Base-by-base conservation (phyloP, 1,140 invertebrate species). In the Trichonephila clavata region DNA sequence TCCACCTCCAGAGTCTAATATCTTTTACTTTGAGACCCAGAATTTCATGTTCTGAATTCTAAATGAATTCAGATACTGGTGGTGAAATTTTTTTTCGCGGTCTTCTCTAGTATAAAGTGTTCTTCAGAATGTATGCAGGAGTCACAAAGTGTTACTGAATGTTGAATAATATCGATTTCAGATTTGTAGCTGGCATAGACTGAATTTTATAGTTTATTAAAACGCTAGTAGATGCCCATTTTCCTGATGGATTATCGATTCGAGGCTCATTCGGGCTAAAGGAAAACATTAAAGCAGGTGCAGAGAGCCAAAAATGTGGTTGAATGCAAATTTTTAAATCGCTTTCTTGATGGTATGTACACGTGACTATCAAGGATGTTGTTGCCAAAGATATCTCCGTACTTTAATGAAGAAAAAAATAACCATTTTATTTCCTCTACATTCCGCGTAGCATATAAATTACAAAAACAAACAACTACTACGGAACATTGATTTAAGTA, bases 181-280 rank as follows among this genome's bases (percentile, higher is more conserved):
- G 86, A 88, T 88, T 88, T 88, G 86, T 68, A 63, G 86, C 39
- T 43, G 4, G 63, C n/a, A 88, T 71, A 39, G 63, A 88, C 61
- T 88, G 86, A 88, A 88, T 88, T 88, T 88, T 88, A 88, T 88
- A 88, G 86, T 88, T 88, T 88, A 88, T 88, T 88, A 88, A 88
- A 88, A 61, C 63, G 61, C n/a, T 71, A 16, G 21, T 88, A 71
- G 59, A 88, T 68, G 86, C 39, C 86, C 86, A 32, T 43, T 43
- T 68, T 71, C 60, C 27, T 88, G 61, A 88, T 88, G 60, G 86
- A 68, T 88, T 88, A 88, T 88, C 86, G 86, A 88, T 88, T 88
- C n/a, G 6, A 27, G n/a, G 24, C 24, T 60, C 84, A 32, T 24
- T 60, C 32, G 60, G 39, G 20, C 18, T 84, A 59, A 84, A 21